Evolutionary conservation across 2,797 vertebrate genomes (phyloP), one percentile per base, ranked within the genome.

Genomic region (Sebastes flavidus): DNA sequence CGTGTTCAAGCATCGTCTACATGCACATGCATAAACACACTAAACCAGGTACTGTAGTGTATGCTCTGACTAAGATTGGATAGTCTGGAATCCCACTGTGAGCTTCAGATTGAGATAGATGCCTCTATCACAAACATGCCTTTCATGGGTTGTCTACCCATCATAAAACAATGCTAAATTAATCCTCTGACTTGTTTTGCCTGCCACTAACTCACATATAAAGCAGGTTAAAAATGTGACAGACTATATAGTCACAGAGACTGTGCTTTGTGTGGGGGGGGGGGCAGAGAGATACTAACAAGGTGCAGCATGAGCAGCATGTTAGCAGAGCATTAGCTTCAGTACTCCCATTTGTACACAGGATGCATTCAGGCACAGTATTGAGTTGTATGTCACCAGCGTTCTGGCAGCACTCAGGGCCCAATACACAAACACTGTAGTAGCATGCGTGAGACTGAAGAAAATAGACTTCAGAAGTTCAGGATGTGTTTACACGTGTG

Each of bases 81-180:
- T 10, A 54, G 36, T 58, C 71, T 79, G 75, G 52, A 80, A 73
- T 65, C 79, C 73, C 38, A 68, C 87, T 77, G 83, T 84, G 80
- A 87, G 80, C 72, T 85, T 86, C 63, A 82, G 83, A 87, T 86
- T 88, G 69, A 83, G 80, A 68, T 87, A 66, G 74, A 70, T 56
- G 29, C 18, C 55, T 80, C 54, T 58, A 62, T 88, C 83, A 87
- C 38, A 72, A 18, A 83, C 46, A 29, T 22, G 25, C 54, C 46
- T 72, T 68, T 65, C 22, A 58, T 72, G 32, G 74, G 55, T 42
- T 27, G 55, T 62, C 49, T 49, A 38, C 6, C 27, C 22, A 16
- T 78, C 20, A 79, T 36, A 36, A 59, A 69, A 36, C 68, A 59
- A 36, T 62, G 49, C 59, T 20, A 70, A 69, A 32, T 27, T 59